Conservation (phyloP, 2,888 invertebrate genomes). For the Andrena fulva region DNA sequence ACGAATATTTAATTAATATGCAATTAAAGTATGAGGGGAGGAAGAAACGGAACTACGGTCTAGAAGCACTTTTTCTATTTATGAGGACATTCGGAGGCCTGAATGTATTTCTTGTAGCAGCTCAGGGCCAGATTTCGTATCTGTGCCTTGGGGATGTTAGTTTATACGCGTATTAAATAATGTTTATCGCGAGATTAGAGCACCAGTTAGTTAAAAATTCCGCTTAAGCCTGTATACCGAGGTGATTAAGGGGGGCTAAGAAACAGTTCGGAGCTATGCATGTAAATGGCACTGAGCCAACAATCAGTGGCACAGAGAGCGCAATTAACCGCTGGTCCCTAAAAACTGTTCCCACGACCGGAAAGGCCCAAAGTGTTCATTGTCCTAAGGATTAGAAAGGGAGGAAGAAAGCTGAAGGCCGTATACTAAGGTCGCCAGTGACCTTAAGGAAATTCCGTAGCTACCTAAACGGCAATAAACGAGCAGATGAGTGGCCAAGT, state of each 20-base stretch:
- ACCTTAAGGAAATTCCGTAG: neutral
- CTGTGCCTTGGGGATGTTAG: no score
- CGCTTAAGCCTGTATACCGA: neutral
- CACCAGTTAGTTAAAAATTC: neutral
- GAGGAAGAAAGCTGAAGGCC: neutral
- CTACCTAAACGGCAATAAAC: neutral
- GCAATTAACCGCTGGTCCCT: neutral
- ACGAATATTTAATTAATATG: neutral
- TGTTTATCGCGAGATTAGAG: neutral
- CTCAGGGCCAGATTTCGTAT: no score
- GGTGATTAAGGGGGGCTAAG: neutral
- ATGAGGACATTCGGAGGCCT: neutral
- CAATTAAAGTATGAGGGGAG: neutral
- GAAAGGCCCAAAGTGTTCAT: neutral
- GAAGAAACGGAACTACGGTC: neutral
- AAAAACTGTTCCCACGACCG: neutral
- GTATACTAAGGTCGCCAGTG: neutral
- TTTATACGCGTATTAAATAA: neutral
- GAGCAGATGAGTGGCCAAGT: neutral
- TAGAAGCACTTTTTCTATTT: neutral
- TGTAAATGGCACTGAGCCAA: neutral
- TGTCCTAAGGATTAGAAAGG: conserved; percentile 1
- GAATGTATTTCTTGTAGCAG: neutral
- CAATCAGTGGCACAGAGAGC: neutral
- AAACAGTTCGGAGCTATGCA: neutral